Evolutionary conservation across 2,888 invertebrate species (phyloP).

Genomic region (Clanis bilineata): DNA sequence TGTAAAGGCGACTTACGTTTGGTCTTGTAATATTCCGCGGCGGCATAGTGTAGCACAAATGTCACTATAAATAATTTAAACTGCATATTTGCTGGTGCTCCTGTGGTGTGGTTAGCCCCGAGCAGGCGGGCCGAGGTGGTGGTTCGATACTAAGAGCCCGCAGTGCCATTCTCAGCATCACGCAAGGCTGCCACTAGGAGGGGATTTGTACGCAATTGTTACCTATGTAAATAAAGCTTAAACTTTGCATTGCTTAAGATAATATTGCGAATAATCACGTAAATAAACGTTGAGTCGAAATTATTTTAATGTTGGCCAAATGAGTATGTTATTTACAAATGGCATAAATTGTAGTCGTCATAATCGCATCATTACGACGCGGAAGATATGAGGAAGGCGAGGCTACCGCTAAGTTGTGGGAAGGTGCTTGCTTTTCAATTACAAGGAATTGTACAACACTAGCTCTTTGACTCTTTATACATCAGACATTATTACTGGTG

Average conservation of each 20-base stretch:
- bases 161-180: conserved; percentile 48
- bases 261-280: conserved; percentile 47
- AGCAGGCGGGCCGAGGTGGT: conserved; percentile 61
- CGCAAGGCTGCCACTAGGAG: conserved; percentile 52
- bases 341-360: neutral
- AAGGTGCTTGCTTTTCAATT: neutral
- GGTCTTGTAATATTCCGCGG: conserved; percentile 67
- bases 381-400: neutral
- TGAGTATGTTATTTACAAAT: neutral
- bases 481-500: too few relatives aligned
- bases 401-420: neutral
- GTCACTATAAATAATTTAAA: conserved; percentile 69
- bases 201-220: conserved; percentile 73
- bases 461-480: neutral
- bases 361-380: neutral
- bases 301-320: neutral
- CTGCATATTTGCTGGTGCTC: conserved; percentile 55
- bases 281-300: conserved; percentile 22
- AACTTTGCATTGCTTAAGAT: conserved; percentile 59
- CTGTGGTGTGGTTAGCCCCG: conserved; percentile 50
- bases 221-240: conserved; percentile 73
- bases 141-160: conserved; percentile 61
- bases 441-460: neutral
- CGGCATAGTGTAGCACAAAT: conserved; percentile 58
- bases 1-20: conserved; percentile 69